Conservation (phyloP, 2,113 vertebrate genomes). For the Podiceps cristatus region DNA sequence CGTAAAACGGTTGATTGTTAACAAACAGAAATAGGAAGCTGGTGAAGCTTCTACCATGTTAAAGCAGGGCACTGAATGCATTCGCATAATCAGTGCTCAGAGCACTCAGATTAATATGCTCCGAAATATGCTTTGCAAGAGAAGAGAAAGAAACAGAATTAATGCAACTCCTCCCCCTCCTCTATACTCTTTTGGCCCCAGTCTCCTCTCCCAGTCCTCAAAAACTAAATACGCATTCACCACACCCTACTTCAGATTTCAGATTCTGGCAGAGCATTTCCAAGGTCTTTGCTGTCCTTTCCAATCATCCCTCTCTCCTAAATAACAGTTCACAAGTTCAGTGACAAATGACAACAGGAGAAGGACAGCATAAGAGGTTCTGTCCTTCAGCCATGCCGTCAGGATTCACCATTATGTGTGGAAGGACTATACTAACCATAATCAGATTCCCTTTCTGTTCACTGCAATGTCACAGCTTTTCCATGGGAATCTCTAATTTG, state of each 20-base stretch:
- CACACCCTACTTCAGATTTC: neutral
- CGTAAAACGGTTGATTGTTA: neutral
- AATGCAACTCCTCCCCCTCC: neutral
- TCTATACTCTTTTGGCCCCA: neutral
- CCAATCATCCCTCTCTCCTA: neutral
- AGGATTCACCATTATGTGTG: accelerated
- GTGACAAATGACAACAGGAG: neutral
- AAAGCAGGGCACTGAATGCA: neutral
- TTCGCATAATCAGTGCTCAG: accelerated
- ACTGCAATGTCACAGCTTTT: neutral
- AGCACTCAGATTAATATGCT: neutral
- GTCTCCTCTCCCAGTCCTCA: neutral
- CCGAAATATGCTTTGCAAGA: neutral
- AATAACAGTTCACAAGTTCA: neutral
- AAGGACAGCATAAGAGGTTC: neutral
- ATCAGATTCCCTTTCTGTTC: neutral
- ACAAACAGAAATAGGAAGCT: neutral
- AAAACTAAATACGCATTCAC: neutral
- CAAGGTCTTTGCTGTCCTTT: neutral
- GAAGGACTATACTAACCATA: neutral
- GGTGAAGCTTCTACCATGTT: neutral
- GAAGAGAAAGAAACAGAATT: neutral
- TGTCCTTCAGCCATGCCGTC: neutral
- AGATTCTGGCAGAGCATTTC: neutral
- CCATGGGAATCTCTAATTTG: neutral